Evolutionary conservation across 2,797 vertebrate species (phyloP).

Genomic region (Muscicapa comitata): DNA sequence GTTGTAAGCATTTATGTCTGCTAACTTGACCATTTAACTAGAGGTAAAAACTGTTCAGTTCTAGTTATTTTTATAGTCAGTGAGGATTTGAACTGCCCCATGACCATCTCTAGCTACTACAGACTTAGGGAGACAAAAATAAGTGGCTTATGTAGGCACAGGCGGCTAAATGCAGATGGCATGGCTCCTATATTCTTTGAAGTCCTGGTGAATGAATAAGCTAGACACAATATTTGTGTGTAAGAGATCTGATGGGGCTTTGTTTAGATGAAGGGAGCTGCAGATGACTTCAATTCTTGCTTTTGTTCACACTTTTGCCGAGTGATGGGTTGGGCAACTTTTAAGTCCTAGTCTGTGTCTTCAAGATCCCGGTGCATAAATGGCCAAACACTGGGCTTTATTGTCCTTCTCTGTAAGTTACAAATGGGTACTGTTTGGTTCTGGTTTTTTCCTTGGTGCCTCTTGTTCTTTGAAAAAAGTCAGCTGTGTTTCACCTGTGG

Average conservation of each 20-base stretch:
- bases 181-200: not conserved
- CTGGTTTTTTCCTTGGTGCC: not conserved
- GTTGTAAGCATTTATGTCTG: not conserved
- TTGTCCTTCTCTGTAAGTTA: not conserved
- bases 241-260: not conserved
- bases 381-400: not conserved
- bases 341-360: not conserved
- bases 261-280: not conserved
- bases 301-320: not conserved
- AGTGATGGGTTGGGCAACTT: not conserved
- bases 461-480: not conserved
- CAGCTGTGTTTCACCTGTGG: not conserved
- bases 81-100: not conserved
- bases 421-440: rapidly evolving
- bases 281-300: not conserved
- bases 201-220: not conserved
- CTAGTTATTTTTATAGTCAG: not conserved
- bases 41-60: not conserved
- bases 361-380: rapidly evolving
- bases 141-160: not conserved
- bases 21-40: not conserved
- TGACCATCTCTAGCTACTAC: not conserved
- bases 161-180: not conserved
- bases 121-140: not conserved
- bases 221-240: not conserved